Conservation (phyloP, 30 jellyfish, hydroid and myxozoan genomes). For the Pelagia noctiluca region DNA sequence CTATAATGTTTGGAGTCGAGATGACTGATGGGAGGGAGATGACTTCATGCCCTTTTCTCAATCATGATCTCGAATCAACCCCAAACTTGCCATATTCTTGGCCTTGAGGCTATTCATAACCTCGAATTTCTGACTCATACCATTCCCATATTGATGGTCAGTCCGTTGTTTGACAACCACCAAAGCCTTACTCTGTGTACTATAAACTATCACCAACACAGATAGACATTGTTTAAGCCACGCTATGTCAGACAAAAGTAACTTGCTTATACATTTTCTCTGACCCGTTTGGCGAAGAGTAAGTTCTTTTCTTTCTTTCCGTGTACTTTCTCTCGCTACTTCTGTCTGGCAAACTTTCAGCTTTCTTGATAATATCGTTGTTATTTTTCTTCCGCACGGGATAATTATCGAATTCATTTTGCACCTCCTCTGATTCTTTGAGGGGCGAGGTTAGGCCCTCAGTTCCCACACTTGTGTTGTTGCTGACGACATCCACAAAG, state of each 20-base stretch:
- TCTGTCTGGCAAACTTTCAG: neutral
- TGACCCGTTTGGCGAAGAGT: conserved; percentile 52
- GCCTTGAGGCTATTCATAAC: too few species aligned
- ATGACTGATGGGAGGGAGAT: too few species aligned
- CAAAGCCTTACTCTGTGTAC: neutral
- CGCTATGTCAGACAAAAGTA: conserved; percentile 38
- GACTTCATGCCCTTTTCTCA: too few species aligned
- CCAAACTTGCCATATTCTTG: too few species aligned
- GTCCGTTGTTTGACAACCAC: too few species aligned
- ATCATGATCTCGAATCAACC: too few species aligned
- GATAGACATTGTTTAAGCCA: neutral
- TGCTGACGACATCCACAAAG: conserved; percentile 65
- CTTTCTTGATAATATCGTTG: neutral
- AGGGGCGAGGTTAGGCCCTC: neutral
- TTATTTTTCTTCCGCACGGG: neutral
- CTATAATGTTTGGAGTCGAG: too few species aligned
- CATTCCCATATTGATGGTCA: too few species aligned
- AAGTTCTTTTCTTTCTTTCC: conserved; percentile 36
- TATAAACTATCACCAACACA: neutral
- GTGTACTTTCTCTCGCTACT: conserved; percentile 9
- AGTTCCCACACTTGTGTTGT: conserved; percentile 50
- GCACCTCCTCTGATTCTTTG: neutral
- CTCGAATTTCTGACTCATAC: too few species aligned
- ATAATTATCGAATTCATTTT: too few species aligned
- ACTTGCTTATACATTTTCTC: conserved; percentile 72